These are phyloP conservation scores for Venustaconcha ellipsiformis DNA, from an alignment of 1,140 invertebrate genomes.

Conservation along the genomic window DNA sequence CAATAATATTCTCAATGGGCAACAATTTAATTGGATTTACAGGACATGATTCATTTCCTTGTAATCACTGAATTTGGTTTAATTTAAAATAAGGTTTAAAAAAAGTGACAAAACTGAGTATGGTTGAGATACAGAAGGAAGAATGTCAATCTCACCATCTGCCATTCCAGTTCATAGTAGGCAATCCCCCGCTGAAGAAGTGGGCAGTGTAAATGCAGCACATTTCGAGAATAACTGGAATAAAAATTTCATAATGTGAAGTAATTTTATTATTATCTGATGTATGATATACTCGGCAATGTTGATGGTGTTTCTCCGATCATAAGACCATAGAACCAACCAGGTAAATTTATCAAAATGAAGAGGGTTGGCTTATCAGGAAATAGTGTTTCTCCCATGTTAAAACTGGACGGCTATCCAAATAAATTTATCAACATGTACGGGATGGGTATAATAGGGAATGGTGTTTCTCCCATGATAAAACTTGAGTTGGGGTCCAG, in stretches of 20 bases:
- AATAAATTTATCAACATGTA: slow-evolving; percentile 2
- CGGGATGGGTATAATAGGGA: no score
- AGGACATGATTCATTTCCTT: no score
- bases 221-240: slow-evolving; percentile 63
- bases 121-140: no score
- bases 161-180: slow-evolving; percentile 67
- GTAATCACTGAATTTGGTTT: no score
- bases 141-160: slow-evolving; percentile 54
- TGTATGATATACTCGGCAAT: no score
- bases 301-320: neutral
- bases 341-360: neutral
- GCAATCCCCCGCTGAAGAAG: slow-evolving; percentile 54
- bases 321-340: neutral
- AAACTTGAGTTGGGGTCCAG: no score
- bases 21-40: no score
- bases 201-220: slow-evolving; percentile 57
- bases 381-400: neutral
- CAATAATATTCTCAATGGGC: no score
- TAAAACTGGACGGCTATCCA: neutral
- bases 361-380: no score
- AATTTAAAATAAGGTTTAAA: no score
- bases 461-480: no score
- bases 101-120: no score
- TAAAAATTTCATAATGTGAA: slow-evolving; percentile 4
- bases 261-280: neutral